Conservation (phyloP, 2,113 vertebrate species). For the Todiramphus saurophagus region DNA sequence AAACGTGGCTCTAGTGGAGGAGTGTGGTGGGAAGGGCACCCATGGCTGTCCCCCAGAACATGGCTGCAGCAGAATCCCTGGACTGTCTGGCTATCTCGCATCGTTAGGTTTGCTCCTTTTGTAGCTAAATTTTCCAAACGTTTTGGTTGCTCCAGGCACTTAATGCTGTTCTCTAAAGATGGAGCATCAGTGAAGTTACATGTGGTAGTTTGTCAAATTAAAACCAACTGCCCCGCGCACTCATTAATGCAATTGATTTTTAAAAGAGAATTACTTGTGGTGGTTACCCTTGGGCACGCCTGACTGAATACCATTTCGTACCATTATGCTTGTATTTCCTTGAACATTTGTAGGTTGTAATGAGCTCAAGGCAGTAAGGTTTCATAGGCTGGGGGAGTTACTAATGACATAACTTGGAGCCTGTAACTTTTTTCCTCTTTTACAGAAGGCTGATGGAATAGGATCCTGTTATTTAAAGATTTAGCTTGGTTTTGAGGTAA, state of each 20-base stretch:
- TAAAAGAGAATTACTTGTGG: not conserved
- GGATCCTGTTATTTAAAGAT: not conserved
- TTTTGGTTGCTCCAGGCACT: not conserved
- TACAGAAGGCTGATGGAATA: not conserved
- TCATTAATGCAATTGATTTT: not conserved
- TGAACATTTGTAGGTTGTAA: not conserved
- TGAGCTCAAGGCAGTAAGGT: not conserved
- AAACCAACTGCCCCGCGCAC: not conserved
- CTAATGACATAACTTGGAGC: not conserved
- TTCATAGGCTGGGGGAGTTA: not conserved
- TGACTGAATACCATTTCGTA: not conserved
- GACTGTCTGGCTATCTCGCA: not conserved
- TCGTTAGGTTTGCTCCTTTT: not conserved
- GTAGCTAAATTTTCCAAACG: not conserved
- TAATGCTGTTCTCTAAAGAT: not conserved
- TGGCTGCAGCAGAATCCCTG: not conserved
- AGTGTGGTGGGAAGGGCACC: accelerated
- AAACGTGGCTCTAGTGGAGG: not conserved
- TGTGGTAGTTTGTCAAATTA: not conserved
- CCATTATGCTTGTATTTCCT: not conserved
- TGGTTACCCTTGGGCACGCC: not conserved
- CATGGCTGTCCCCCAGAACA: accelerated
- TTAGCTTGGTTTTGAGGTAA: not conserved
- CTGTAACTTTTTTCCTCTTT: not conserved
- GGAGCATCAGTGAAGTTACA: not conserved